Percentiles rank a stretch among this genome's conserved stretches.
Evolutionary conservation across 37 sponge, comb jelly and placozoan species (phyloP).

Genomic region (Ianthella basta): DNA sequence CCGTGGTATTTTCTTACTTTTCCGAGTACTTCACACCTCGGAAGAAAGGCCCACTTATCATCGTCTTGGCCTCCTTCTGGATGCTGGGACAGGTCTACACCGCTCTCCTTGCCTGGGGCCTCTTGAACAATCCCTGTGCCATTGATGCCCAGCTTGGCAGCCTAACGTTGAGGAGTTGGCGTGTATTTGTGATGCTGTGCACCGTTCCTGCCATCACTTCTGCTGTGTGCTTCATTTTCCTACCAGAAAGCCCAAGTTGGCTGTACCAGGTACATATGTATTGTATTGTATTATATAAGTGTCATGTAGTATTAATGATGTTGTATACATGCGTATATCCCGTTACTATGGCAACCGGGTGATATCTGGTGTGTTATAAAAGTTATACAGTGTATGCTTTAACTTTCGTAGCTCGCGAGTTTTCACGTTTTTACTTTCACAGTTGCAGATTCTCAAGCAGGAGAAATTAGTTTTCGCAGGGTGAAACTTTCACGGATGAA

Average conservation of each 20-base stretch:
- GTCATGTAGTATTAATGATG: too few relatives aligned
- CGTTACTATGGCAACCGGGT: too few relatives aligned
- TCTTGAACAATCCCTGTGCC: slow-evolving; percentile 32
- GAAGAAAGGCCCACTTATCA: slow-evolving; percentile 62
- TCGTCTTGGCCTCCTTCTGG: slow-evolving; percentile 81
- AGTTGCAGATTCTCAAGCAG: too few relatives aligned
- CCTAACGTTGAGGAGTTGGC: slow-evolving; percentile 67
- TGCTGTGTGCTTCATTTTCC: slow-evolving; percentile 56
- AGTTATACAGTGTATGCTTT: too few relatives aligned
- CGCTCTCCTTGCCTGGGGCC: slow-evolving; percentile 60
- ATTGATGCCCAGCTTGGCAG: slow-evolving; percentile 20
- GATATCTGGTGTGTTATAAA: too few relatives aligned
- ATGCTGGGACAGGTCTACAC: slow-evolving; percentile 72
- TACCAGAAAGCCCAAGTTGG: slow-evolving; percentile 84
- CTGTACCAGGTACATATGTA: slow-evolving; percentile 51
- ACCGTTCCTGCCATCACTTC: slow-evolving; percentile 73
- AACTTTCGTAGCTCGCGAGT: too few relatives aligned
- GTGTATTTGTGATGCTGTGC: slow-evolving; percentile 77
- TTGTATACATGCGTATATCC: too few relatives aligned
- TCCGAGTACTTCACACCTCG: slow-evolving; percentile 77
- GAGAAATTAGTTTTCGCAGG: too few relatives aligned
- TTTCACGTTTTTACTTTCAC: too few relatives aligned
- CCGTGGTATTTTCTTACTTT: slow-evolving; percentile 88
- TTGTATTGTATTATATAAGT: too few relatives aligned
- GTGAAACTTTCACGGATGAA: too few relatives aligned